Conservation (phyloP, 2,113 vertebrate species). For the Pogonocichla stellata region DNA sequence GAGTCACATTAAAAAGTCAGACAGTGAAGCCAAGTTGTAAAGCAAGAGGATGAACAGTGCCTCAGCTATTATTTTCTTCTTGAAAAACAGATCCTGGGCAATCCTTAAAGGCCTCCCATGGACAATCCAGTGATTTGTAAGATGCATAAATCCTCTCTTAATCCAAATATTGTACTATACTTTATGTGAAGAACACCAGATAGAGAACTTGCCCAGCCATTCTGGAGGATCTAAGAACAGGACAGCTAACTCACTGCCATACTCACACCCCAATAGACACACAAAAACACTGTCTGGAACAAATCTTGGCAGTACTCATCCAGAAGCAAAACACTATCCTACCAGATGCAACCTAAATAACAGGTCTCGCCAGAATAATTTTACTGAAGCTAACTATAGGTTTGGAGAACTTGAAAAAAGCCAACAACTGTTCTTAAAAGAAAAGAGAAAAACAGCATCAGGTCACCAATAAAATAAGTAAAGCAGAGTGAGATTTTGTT, state of each 20-base stretch:
- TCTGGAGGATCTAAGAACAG: neutral
- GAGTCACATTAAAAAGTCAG: neutral
- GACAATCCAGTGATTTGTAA: neutral
- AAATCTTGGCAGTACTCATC: neutral
- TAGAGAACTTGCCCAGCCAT: neutral
- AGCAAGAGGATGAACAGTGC: neutral
- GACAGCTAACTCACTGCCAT: neutral
- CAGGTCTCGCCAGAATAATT: neutral
- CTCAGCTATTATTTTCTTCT: neutral
- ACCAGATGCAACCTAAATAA: neutral
- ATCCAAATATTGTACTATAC: neutral
- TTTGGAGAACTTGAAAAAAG: neutral
- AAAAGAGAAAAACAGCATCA: neutral
- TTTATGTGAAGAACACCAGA: neutral
- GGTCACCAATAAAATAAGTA: neutral
- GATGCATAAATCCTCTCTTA: neutral
- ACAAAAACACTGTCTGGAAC: neutral
- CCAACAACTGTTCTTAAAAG: neutral
- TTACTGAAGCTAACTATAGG: neutral
- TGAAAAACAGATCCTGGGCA: neutral
- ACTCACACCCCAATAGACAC: neutral
- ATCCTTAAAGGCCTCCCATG: neutral
- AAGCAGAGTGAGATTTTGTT: neutral
- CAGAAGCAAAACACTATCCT: neutral
- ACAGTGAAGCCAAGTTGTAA: neutral